Evolutionary conservation across 2,888 invertebrate genomes (phyloP).

Genomic region (Druceiella hillmani): DNA sequence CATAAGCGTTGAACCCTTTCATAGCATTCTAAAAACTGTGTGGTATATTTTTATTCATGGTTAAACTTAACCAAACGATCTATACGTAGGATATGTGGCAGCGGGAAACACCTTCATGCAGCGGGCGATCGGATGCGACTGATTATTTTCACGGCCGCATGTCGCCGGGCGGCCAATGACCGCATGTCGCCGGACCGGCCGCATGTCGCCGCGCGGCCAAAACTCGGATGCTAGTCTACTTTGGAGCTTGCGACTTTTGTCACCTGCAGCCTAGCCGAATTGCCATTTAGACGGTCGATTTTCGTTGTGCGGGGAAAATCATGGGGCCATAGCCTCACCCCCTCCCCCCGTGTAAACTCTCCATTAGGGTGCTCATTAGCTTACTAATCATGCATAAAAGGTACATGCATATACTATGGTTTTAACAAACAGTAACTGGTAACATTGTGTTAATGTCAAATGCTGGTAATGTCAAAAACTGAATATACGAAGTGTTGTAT

Average conservation of each 20-base stretch:
- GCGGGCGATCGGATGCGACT: no score
- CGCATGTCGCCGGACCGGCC: slow-evolving; percentile 17
- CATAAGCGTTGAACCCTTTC: slow-evolving; percentile 19
- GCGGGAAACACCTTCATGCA: no score
- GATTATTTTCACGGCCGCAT: slow-evolving; percentile 1
- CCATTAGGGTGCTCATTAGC: no score
- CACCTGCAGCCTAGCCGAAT: slow-evolving; percentile 28
- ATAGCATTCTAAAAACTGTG: slow-evolving; percentile 22
- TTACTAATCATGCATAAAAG: no score
- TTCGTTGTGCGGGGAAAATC: slow-evolving; percentile 27
- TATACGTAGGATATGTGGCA: no score
- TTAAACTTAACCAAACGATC: no score
- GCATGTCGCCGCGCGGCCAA: slow-evolving; percentile 12
- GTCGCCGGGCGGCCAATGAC: slow-evolving; percentile 8
- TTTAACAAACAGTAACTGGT: no score
- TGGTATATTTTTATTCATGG: slow-evolving; percentile 25
- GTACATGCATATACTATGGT: no score
- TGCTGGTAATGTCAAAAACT: no score
- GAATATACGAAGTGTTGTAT: no score
- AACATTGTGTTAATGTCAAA: no score
- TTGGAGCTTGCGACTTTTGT: slow-evolving; percentile 30
- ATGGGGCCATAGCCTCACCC: slow-evolving; percentile 28
- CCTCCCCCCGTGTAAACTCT: slow-evolving; percentile 28
- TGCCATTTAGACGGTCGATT: slow-evolving; percentile 28
- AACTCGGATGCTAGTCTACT: slow-evolving; percentile 22